Evolutionary conservation across 2,113 vertebrate genomes (phyloP).

Genomic region (Proteles cristata): DNA sequence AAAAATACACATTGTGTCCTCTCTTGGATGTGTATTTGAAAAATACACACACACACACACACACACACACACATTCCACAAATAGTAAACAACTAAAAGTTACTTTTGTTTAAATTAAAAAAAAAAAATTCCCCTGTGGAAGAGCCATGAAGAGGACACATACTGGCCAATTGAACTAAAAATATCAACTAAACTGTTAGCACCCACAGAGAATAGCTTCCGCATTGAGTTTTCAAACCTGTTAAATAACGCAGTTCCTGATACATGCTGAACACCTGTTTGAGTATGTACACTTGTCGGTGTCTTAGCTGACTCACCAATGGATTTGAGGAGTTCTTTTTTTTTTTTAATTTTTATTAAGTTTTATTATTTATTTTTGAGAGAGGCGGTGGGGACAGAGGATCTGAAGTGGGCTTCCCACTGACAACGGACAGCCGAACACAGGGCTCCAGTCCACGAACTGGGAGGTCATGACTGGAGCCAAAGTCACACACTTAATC

Average conservation of each 20-base stretch:
- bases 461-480: no score
- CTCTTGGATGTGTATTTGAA: not conserved
- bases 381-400: no score
- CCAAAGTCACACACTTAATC: no score
- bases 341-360: no score
- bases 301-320: not conserved
- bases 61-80: not conserved
- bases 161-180: slow-evolving; percentile 28
- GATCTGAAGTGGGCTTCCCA: no score
- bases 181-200: slow-evolving; percentile 36
- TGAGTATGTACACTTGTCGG: not conserved
- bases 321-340: not conserved
- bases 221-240: not conserved
- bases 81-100: not conserved
- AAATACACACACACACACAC: not conserved
- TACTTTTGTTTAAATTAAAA: not conserved
- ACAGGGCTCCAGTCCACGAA: no score
- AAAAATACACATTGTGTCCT: not conserved
- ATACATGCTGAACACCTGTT: not conserved
- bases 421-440: no score
- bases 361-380: no score
- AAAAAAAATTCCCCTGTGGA: not conserved
- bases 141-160: not conserved
- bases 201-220: not conserved
- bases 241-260: not conserved